phyloP scores from a whole-genome alignment of 1,140 invertebrate genomes.

The Atta cephalotes region DNA sequence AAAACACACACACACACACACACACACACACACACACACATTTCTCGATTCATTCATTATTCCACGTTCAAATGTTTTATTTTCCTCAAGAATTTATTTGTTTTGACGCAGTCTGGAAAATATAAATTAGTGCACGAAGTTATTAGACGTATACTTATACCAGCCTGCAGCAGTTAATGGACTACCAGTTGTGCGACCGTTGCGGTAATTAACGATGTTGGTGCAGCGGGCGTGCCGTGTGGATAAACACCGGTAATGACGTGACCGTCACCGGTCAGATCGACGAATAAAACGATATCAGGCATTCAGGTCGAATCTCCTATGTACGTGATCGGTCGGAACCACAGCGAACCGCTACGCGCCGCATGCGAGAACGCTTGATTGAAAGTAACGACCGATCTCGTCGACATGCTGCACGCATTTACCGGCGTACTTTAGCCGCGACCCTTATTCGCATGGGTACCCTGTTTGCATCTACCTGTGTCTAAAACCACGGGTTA shows the following conservation, averaged over 20 bases:
- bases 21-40: not conserved
- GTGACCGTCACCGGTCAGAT: conserved; percentile 32
- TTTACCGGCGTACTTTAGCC: conserved; percentile 77
- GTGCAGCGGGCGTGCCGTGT: conserved; percentile 8
- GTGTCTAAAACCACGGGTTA: not conserved
- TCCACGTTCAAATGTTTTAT: not conserved
- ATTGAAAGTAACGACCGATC: conserved; percentile 81
- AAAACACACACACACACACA: no score
- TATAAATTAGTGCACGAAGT: conserved; percentile 55
- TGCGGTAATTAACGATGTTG: conserved; percentile 75
- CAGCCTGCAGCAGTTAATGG: conserved; percentile 70
- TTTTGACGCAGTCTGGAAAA: conserved; percentile 32
- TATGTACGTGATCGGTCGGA: conserved; percentile 69
- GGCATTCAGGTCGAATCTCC: conserved; percentile 74
- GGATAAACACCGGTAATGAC: conserved; percentile 55
- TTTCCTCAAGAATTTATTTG: not conserved
- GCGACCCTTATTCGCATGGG: conserved; percentile 38
- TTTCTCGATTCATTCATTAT: not conserved
- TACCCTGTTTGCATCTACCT: conserved; percentile 10
- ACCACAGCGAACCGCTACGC: conserved; percentile 38
- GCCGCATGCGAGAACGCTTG: conserved; percentile 64
- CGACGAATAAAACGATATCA: conserved; percentile 62
- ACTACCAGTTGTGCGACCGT: conserved; percentile 64
- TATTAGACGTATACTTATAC: conserved; percentile 65
- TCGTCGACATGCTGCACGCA: conserved; percentile 73